Percentiles rank a stretch among this genome's conserved stretches.
Evolutionary conservation across 1,140 invertebrate genomes (phyloP).

Genomic region (Microplitis mediator): DNA sequence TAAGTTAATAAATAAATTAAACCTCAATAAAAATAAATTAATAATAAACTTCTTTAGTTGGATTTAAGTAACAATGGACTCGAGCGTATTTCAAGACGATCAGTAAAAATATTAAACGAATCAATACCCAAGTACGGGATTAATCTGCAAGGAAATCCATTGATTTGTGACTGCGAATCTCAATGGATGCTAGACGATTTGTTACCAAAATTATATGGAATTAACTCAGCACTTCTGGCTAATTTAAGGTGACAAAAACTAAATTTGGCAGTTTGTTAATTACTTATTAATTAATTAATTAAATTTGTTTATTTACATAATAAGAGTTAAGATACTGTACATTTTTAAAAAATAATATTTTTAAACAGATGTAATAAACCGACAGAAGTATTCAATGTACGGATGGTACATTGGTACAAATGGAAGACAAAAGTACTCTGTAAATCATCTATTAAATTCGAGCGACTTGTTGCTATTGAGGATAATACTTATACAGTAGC

Average conservation of each 20-base stretch:
- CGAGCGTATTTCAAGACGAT: slow-evolving; percentile 33
- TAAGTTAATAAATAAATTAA: slow-evolving; percentile 38
- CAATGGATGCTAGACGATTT: slow-evolving; percentile 53
- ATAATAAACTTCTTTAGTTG: slow-evolving; percentile 38
- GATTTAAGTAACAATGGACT: slow-evolving; percentile 51
- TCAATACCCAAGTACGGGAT: slow-evolving; percentile 34
- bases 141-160: slow-evolving; percentile 55
- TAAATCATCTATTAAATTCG: slow-evolving; percentile 10
- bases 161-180: slow-evolving; percentile 50
- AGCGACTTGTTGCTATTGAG: not conserved
- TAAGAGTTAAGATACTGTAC: not conserved
- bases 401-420: slow-evolving; percentile 52
- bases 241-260: slow-evolving; percentile 43
- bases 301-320: slow-evolving; percentile 1
- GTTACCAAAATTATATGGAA: slow-evolving; percentile 43
- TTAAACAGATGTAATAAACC: slow-evolving; percentile 44
- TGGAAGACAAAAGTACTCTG: slow-evolving; percentile 49
- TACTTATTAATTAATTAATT: not conserved
- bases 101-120: slow-evolving; percentile 29
- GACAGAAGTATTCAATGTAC: slow-evolving; percentile 32
- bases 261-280: no score
- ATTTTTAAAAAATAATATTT: not conserved
- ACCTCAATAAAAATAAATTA: slow-evolving; percentile 8
- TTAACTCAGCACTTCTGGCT: slow-evolving; percentile 35
- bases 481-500: not conserved